These are phyloP conservation scores for Hypothenemus hampei DNA, from an alignment of 1,140 invertebrate species.

Conservation along the genomic window DNA sequence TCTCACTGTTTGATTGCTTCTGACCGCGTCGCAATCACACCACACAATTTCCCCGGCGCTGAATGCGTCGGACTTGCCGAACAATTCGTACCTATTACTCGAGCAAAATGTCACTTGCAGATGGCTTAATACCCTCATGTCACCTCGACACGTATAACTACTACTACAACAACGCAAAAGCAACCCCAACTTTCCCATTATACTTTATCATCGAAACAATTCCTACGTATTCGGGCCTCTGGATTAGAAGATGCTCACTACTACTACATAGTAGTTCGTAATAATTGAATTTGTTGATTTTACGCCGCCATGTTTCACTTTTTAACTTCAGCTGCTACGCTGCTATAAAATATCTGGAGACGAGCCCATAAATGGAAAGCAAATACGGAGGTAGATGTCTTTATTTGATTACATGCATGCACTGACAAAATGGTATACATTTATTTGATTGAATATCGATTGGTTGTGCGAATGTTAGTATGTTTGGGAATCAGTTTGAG, in stretches of 20 bases:
- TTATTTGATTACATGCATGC: slow-evolving; percentile 36
- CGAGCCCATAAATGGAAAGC: slow-evolving; percentile 11
- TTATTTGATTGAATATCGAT: slow-evolving; percentile 42
- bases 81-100: slow-evolving; percentile 4
- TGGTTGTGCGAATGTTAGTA: slow-evolving; percentile 35
- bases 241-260: too few species aligned
- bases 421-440: slow-evolving; percentile 37
- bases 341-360: too few species aligned
- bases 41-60: neutral
- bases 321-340: too few species aligned
- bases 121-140: slow-evolving; percentile 2
- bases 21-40: slow-evolving; percentile 6
- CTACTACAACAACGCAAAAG: too few species aligned
- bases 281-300: too few species aligned
- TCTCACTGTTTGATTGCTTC: slow-evolving; percentile 17
- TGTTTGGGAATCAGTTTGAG: too few species aligned
- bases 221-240: too few species aligned
- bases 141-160: neutral
- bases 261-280: too few species aligned
- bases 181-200: too few species aligned
- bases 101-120: slow-evolving; percentile 9
- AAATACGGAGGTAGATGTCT: slow-evolving; percentile 30
- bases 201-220: too few species aligned
- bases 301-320: too few species aligned
- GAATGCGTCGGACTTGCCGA: slow-evolving; percentile 1